Evolutionary conservation across 2,797 vertebrate genomes (phyloP), one percentile per base, ranked within the genome.

Genomic region (Ambastaia sidthimunki): DNA sequence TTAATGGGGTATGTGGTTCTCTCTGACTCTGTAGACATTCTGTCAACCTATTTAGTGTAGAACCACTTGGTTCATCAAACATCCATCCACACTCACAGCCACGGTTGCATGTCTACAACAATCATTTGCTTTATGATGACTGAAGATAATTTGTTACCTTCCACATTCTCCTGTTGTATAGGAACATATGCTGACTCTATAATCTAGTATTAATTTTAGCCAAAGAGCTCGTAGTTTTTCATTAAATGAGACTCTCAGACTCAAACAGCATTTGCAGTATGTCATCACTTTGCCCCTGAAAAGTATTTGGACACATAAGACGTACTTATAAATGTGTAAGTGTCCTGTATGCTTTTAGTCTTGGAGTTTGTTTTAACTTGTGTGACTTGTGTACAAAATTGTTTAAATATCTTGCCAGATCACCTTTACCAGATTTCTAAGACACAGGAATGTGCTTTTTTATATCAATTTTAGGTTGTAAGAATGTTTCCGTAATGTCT

Each of bases 21-120:
- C 10, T 59, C 50, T 76, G 73, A 60, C 65, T 37, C 63, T 60
- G 21, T 28, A 34, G 1, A 80, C 65, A 63, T 80, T 19, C 31
- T 50, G 7, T 80, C 47, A 4, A 75, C 50, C 25, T 23, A 59
- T 66, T 55, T 76, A 3, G 15, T 71, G 47, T 66, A 7, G 47
- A 78, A 10, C 62, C n/a, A 41, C 37, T 31, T 60, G 73, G 4
- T 69, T 59, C 13, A 44, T 75, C 7, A 55, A 55, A 71, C 52
- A 37, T 2, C 11, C 12, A 55, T n/a, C 44, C 6, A 65, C 41
- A 48, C 12, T 1, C 15, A 63, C n/a, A 41, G 4, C 55, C 69
- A 57, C 12, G 44, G 0, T 9, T 41, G 16, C 19, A 11, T 1
- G 16, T 15, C 3, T 50, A 52, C n/a, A 48, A 28, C 11, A 16